Percentiles rank a stretch among this genome's conserved stretches.
These are phyloP conservation scores for Morpho deidamia DNA, from an alignment of 2,888 invertebrate genomes.

Conservation along the genomic window DNA sequence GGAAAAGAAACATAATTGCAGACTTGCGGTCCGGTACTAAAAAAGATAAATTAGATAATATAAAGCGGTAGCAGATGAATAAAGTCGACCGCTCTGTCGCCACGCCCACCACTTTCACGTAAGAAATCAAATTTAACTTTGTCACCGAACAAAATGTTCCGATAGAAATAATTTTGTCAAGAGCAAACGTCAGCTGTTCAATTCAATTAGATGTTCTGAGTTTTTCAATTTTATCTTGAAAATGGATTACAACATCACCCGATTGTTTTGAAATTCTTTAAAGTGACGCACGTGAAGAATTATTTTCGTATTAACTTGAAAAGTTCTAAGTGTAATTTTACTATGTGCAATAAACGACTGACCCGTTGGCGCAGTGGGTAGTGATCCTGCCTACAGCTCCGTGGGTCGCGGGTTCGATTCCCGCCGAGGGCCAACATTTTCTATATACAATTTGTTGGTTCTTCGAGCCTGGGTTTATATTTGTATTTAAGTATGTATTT, in stretches of 20 bases:
- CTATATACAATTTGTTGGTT: too few species aligned
- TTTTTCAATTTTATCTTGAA: constrained; percentile 49
- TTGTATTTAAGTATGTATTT: too few species aligned
- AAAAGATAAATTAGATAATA: constrained; percentile 52
- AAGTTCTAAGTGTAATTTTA: too few species aligned
- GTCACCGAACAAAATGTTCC: constrained; percentile 72
- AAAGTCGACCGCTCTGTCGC: constrained; percentile 53
- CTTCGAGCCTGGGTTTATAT: too few species aligned
- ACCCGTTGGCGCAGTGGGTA: too few species aligned
- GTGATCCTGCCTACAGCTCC: too few species aligned
- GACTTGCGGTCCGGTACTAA: constrained; percentile 30
- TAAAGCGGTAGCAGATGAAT: constrained; percentile 55
- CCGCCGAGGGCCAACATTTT: too few species aligned
- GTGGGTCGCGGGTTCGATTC: too few species aligned
- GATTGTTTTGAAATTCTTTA: too few species aligned
- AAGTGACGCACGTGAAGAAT: too few species aligned
- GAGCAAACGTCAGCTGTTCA: constrained; percentile 68
- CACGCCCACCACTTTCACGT: constrained; percentile 63
- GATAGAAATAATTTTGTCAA: constrained; percentile 76
- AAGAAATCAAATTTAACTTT: constrained; percentile 77
- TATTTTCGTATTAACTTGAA: too few species aligned
- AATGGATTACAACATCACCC: constrained; percentile 28
- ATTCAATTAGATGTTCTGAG: constrained; percentile 67
- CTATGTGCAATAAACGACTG: too few species aligned
- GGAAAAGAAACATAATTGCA: constrained; percentile 31